Base-by-base conservation (phyloP, 30 jellyfish, hydroid and myxozoan species). In the Chrysaora quinquecirrha region DNA sequence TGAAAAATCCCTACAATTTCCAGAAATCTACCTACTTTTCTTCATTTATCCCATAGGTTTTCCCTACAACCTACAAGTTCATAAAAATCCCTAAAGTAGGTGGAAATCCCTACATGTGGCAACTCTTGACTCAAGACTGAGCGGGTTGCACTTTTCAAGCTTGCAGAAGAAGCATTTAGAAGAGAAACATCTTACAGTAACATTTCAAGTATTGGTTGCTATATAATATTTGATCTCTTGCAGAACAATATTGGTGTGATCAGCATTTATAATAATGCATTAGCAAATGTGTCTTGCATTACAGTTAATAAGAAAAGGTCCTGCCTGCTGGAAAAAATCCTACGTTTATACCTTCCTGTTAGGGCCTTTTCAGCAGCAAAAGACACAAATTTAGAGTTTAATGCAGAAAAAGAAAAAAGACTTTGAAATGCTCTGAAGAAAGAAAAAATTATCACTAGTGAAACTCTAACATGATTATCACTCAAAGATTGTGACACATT, bases 401-500 rank as follows among this genome's bases (percentile, higher is more conserved):
- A 43, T 43, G 58, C 58, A 43, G 16, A 43, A 43, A 43, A 43
- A 43, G 16, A 6, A 9, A 43, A 43, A 43, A 16, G 58, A 43
- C 58, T 43, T 9, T 16, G 58, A 16, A 43, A 43, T 6, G 58
- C 12, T 43, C 16, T 43, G 58, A 43, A 43, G 58, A 43, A 43
- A 43, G 9, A 9, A 43, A 43, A 43, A 43, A 6, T 16, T 6
- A 16, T 6, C 58, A 43, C 12, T 43, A 43, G 16, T 9, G 58
- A 43, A 43, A 43, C n/a, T n/a, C n/a, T n/a, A n/a, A n/a, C n/a
- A n/a, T n/a, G n/a, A n/a, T n/a, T n/a, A n/a, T n/a, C n/a, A n/a
- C n/a, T n/a, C n/a, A 11, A 71, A 24, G 33, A 80, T 65, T 27
- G 86, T 68, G 32, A n/a, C n/a, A n/a, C n/a, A n/a, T n/a, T n/a